Percentiles rank a stretch among this genome's conserved stretches.
Conservation (phyloP, 2,113 vertebrate genomes). For the Oriolus oriolus region DNA sequence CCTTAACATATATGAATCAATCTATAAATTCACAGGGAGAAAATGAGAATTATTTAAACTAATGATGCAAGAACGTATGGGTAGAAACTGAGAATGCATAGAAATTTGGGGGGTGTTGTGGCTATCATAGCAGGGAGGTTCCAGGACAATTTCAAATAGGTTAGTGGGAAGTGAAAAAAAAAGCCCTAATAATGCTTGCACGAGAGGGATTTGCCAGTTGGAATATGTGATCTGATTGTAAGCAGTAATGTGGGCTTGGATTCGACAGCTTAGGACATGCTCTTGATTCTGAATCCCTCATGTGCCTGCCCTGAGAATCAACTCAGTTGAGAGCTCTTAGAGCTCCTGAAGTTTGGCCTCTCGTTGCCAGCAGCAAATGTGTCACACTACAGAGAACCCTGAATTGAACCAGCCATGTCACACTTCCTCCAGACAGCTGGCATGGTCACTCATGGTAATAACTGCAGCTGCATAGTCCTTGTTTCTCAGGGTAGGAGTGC, state of each 20-base stretch:
- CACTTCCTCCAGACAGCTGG: neutral
- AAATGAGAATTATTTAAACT: neutral
- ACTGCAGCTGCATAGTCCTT: neutral
- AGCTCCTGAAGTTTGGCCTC: neutral
- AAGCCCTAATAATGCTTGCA: neutral
- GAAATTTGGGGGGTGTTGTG: neutral
- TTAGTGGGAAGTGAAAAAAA: neutral
- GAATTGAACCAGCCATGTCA: rapidly evolving
- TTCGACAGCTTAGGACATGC: rapidly evolving
- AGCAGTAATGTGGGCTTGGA: neutral
- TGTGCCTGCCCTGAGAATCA: neutral
- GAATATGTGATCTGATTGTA: neutral
- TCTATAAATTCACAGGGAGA: neutral
- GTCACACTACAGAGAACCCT: neutral
- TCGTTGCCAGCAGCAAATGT: neutral
- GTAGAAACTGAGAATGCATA: neutral
- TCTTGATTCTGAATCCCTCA: neutral
- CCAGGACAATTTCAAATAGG: neutral
- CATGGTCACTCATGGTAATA: neutral
- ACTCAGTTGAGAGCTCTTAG: neutral
- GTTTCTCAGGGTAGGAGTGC: neutral
- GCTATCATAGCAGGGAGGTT: neutral
- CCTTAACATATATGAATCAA: neutral
- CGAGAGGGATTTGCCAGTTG: neutral
- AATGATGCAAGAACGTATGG: neutral